Conservation (phyloP, 1,140 invertebrate species). For the Branchinecta lindahli region DNA sequence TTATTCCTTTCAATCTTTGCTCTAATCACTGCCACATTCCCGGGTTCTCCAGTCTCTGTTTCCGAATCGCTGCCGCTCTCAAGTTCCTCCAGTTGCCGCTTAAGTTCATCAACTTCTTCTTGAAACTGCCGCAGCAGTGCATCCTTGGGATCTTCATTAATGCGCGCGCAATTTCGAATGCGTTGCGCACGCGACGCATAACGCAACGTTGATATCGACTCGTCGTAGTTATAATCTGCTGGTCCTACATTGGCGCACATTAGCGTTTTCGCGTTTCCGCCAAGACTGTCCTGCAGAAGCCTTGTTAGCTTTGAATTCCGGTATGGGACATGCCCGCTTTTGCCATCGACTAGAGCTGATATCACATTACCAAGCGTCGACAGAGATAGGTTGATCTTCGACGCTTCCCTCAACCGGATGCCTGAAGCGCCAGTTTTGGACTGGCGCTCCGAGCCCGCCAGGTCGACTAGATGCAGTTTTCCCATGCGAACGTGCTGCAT, state of each 20-base stretch:
- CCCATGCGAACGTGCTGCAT: conserved; percentile 52
- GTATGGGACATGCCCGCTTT: conserved; percentile 85
- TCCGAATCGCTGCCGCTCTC: conserved; percentile 22
- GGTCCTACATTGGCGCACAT: conserved; percentile 94
- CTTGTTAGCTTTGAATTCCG: conserved; percentile 85
- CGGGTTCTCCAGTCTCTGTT: conserved; percentile 15
- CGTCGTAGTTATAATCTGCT: conserved; percentile 90
- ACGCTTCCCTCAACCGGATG: conserved; percentile 75
- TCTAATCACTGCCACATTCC: conserved; percentile 22
- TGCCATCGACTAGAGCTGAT: conserved; percentile 82
- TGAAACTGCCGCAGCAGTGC: conserved; percentile 88
- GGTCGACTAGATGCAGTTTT: conserved; percentile 57
- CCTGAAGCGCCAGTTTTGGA: conserved; percentile 82
- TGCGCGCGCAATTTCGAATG: conserved; percentile 86
- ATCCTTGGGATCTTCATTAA: conserved; percentile 98
- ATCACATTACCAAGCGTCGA: conserved; percentile 91
- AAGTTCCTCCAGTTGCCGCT: conserved; percentile 61
- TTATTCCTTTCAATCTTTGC: conserved; percentile 37
- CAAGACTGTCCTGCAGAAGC: conserved; percentile 81
- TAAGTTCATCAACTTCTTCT: conserved; percentile 84
- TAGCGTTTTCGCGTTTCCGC: conserved; percentile 90
- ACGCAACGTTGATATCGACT: conserved; percentile 87
- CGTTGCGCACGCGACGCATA: conserved; percentile 96
- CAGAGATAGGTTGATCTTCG: conserved; percentile 86
- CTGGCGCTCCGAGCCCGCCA: conserved; percentile 60